Base-by-base conservation (phyloP, 2,113 vertebrate genomes). In the Hiodon alosoides region DNA sequence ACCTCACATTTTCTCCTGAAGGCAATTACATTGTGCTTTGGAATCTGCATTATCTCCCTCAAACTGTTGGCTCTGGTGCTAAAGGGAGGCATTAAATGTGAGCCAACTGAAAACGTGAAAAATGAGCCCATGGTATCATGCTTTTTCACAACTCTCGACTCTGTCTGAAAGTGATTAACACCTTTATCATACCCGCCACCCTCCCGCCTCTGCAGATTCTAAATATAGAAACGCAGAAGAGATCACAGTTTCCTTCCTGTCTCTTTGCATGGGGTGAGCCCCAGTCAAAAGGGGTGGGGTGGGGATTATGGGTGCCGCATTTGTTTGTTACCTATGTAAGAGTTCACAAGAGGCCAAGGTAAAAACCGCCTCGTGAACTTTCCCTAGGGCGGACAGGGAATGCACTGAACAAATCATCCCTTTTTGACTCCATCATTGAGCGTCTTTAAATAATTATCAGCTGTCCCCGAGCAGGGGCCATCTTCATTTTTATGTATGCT, bases 11-110 rank as follows among this genome's bases (percentile, higher is more conserved):
- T 77, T 76, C 55, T 77, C 79, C 10, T 31, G 82, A 87, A 88
- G 81, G 83, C 84, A 83, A 85, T 87, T 85, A 83, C 78, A 81
- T 65, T 73, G 62, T 72, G 58, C 67, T 79, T 74, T 64, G 78
- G 77, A 78, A 80, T 78, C 78, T 53, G 46, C 69, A 59, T 72
- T 74, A 71, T 81, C 78, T 81, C 82, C 78, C 74, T 70, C 59
- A 68, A 17, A 70, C 73, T 60, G 59, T 68, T 75, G 47, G 11
- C 7, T 71, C 67, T 76, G 68, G 62, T 67, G 70, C 59, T 60
- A 74, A 80, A 58, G 47, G 31, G 59, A 5, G 69, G 73, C 80
- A 72, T 73, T 14, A 64, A 77, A 78, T 59, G 69, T 72, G 64
- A 61, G 48, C 5, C 47, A 64, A 53, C 54, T 52, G 65, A 4